Conservation (phyloP, 1,140 invertebrate species). For the Apis cerana region DNA sequence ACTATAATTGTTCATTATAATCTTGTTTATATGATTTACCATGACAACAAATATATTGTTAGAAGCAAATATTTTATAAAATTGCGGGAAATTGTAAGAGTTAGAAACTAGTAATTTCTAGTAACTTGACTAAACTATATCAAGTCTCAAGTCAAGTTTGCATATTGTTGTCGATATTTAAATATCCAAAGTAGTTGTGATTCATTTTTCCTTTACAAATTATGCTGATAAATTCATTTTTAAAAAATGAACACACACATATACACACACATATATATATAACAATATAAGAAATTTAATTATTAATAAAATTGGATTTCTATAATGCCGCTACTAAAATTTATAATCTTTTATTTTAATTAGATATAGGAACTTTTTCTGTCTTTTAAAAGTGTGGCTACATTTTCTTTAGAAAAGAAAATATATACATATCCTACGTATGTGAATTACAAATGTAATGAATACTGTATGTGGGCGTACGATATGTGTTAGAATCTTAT, state of each 20-base stretch:
- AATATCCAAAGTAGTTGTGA: too few species aligned
- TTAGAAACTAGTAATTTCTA: too few species aligned
- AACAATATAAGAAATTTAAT: not conserved
- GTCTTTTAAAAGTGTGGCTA: slow-evolving; percentile 24
- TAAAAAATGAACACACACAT: not conserved
- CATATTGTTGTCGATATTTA: too few species aligned
- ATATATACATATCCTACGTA: slow-evolving; percentile 4
- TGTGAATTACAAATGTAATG: slow-evolving; percentile 14
- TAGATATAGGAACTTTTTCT: slow-evolving; percentile 27
- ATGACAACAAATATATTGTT: too few species aligned
- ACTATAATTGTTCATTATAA: too few species aligned
- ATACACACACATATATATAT: too few species aligned
- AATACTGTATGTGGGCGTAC: slow-evolving; percentile 31
- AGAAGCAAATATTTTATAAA: too few species aligned
- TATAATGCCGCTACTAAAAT: not conserved
- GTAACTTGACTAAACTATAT: too few species aligned
- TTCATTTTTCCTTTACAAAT: not conserved
- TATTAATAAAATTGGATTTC: not conserved
- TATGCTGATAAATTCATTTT: not conserved
- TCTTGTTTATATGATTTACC: too few species aligned
- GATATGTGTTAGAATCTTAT: not conserved
- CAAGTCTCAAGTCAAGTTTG: too few species aligned
- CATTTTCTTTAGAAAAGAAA: slow-evolving; percentile 12
- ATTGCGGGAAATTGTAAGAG: too few species aligned
- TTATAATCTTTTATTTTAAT: not conserved